Evolutionary conservation across 1,140 invertebrate species (phyloP), one percentile per base, ranked within the genome.

Genomic region (Nixonia krombeini): DNA sequence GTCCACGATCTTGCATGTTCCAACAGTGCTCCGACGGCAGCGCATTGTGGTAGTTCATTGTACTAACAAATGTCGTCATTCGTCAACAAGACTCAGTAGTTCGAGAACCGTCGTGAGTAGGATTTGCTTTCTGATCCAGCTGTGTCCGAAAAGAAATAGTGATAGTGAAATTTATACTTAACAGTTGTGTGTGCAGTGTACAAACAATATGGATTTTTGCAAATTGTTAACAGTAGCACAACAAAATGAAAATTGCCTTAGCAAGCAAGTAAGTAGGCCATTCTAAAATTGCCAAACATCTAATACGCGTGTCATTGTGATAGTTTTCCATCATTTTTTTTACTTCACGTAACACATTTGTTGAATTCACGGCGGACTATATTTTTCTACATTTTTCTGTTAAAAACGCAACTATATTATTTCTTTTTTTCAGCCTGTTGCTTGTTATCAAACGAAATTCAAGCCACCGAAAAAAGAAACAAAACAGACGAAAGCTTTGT

Each of bases 381-480:
- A n/a, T n/a, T n/a, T n/a, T n/a, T n/a, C n/a, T n/a, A n/a, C n/a
- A n/a, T n/a, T n/a, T n/a, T n/a, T n/a, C n/a, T n/a, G n/a, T n/a
- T n/a, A n/a, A n/a, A n/a, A n/a, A n/a, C n/a, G n/a, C n/a, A n/a
- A n/a, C n/a, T n/a, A n/a, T n/a, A n/a, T n/a, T n/a, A n/a, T n/a
- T n/a, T n/a, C n/a, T n/a, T n/a, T 47, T 53, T 18, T 46, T 9
- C 31, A 57, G 25, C 35, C 33, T 13, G 25, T 46, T 8, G 86
- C 87, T 47, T 93, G 88, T 73, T 94, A 94, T 70, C 89, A 88
- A 70, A 92, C 92, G 0, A 90, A 91, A 66, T 93, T 93, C 78
- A 87, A 90, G 35, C 91, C 93, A n/a, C 91, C 92, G 0, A 95
- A 95, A 77, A 95, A 95, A 73, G 87, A 91, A 50, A 86, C 87